Evolutionary conservation across 2,888 invertebrate genomes (phyloP).

Genomic region (Willowsia nigromaculata): DNA sequence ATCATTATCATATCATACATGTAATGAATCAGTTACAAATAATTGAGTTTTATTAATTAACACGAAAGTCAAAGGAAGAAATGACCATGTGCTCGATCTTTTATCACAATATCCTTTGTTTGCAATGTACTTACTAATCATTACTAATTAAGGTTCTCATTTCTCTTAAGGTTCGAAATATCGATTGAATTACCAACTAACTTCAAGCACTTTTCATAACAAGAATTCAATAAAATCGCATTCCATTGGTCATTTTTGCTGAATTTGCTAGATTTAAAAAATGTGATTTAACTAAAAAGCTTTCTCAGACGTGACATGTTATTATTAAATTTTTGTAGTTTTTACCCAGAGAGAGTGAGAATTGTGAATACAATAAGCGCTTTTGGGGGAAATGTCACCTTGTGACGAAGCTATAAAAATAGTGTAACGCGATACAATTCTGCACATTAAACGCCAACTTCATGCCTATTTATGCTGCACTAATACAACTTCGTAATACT

Average conservation of each 20-base stretch:
- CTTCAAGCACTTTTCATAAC: no score
- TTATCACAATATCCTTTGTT: neutral
- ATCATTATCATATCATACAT: neutral
- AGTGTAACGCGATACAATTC: neutral
- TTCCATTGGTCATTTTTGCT: no score
- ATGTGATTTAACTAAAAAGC: no score
- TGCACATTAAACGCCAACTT: neutral
- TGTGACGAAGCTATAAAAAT: neutral
- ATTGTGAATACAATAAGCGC: neutral
- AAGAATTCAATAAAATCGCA: no score
- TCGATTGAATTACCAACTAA: no score
- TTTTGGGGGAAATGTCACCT: neutral
- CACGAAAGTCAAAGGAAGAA: neutral
- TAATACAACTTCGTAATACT: neutral
- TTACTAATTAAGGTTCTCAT: no score
- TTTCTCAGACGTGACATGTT: no score
- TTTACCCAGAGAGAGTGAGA: no score
- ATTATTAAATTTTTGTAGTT: no score
- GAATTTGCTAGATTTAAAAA: no score
- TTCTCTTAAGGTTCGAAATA: no score
- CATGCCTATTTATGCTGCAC: neutral
- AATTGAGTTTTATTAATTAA: neutral
- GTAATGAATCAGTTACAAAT: neutral
- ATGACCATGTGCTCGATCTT: neutral
- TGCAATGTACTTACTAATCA: no score